Evolutionary conservation across 2,888 invertebrate species (phyloP).

Genomic region (Axea sp.): DNA sequence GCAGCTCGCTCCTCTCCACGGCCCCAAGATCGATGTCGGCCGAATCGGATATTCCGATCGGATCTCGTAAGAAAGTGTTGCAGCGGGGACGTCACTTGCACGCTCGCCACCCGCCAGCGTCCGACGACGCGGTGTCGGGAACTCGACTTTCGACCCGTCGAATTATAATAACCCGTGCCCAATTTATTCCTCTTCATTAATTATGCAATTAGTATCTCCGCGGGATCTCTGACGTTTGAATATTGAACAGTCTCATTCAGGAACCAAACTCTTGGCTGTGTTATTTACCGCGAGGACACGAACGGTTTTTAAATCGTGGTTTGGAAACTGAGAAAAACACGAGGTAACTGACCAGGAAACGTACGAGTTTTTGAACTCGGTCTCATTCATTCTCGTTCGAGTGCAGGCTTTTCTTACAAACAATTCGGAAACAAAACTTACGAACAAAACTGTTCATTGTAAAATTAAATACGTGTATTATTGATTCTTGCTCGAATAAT

Average conservation of each 20-base stretch:
- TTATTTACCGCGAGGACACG: neutral
- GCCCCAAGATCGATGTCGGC: slow-evolving; percentile 47
- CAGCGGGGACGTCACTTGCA: slow-evolving; percentile 26
- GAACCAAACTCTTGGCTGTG: slow-evolving; percentile 3
- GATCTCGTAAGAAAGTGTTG: slow-evolving; percentile 65
- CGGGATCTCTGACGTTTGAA: slow-evolving; percentile 26
- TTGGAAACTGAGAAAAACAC: neutral
- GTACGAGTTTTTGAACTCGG: slow-evolving; percentile 1
- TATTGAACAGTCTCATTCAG: slow-evolving; percentile 5
- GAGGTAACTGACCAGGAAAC: slow-evolving; percentile 6
- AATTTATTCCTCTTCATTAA: slow-evolving; percentile 35
- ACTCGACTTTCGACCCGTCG: slow-evolving; percentile 23
- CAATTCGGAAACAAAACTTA: too few species aligned
- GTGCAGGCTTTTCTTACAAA: too few species aligned
- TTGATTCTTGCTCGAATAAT: too few species aligned
- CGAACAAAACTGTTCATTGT: neutral
- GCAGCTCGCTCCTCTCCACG: slow-evolving; percentile 45
- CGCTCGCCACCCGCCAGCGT: neutral
- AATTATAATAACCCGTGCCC: slow-evolving; percentile 22
- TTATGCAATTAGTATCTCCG: slow-evolving; percentile 36
- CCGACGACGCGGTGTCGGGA: neutral
- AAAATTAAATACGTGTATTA: too few species aligned
- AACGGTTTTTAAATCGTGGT: neutral
- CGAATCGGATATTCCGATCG: slow-evolving; percentile 62
- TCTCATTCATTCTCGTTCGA: too few species aligned